Conservation (phyloP, 2,888 invertebrate species). For the Orthosia incerta region DNA sequence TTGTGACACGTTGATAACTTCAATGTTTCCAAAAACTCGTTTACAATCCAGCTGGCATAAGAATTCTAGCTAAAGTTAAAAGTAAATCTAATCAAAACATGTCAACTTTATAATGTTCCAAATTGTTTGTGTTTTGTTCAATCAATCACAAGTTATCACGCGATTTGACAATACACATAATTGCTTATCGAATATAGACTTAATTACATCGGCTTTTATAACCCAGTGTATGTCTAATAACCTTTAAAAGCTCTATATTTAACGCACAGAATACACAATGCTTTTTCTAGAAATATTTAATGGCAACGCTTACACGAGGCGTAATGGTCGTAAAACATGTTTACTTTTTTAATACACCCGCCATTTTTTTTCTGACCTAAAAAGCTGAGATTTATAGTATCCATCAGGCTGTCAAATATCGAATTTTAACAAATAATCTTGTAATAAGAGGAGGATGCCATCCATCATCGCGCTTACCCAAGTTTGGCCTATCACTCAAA, state of each 20-base stretch:
- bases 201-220: not conserved
- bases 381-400: constrained; percentile 57
- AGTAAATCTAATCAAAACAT: not conserved
- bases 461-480: constrained; percentile 49
- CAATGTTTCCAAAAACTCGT: too few relatives aligned
- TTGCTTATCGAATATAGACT: constrained; percentile 6
- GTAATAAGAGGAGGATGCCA: constrained; percentile 46
- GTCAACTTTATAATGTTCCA: not conserved
- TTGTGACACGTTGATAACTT: too few relatives aligned
- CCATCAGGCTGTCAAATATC: constrained; percentile 60
- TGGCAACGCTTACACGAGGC: not conserved
- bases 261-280: not conserved
- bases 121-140: constrained; percentile 5
- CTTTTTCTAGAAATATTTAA: constrained; percentile 8
- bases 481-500: constrained; percentile 55
- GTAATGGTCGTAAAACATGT: constrained; percentile 41
- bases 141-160: not conserved
- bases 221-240: not conserved
- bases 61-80: too few relatives aligned
- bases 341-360: constrained; percentile 31
- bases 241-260: not conserved
- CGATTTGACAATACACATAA: constrained; percentile 5
- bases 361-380: constrained; percentile 43
- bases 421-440: constrained; percentile 64
- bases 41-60: too few relatives aligned